Base-by-base conservation (phyloP, 2,888 invertebrate species). In the Tenthredo notha region DNA sequence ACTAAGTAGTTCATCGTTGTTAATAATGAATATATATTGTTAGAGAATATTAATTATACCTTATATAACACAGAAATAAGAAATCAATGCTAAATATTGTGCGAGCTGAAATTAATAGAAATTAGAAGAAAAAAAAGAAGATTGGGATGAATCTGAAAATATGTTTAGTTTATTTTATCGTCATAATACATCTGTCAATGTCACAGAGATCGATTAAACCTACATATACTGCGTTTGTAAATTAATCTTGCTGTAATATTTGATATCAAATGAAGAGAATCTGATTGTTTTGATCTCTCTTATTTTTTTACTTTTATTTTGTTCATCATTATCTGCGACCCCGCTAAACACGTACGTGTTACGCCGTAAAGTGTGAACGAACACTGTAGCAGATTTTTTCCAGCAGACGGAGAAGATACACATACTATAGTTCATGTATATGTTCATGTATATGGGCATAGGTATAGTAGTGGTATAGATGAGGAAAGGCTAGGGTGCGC, bases 401-500 rank as follows among this genome's bases (percentile, higher is more conserved):
- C 3, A 47, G 65, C 4, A 47, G 65, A 29, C 25, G 29, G 65
- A 29, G 21, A 29, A 15, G 12, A 29, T 29, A 29, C 21, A 0
- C 33, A 33, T 33, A 33, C 33, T 4, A 33, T 33, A 10, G 29
- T 37, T 5, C 1, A 3, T 29, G 33, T 43, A 10, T 9, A 2
- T 21, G 21, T 74, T n/a, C n/a, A 10, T 74, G 5, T 21, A 25
- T 43, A 43, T n/a, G n/a, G 21, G 25, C 12, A 43, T 74, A 47
- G 47, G 37, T 29, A 25, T 10, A 43, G n/a, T 33, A 33, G 33
- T 33, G 4, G 33, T 12, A 25, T 5, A 25, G 9, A 37, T 2
- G 18, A 12, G 40, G n/a, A 72, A 21, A 54, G 54, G 54, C 12
- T 77, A 77, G 77, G 50, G 77, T 77, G 77, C 77, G 77, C 50